Evolutionary conservation across 2,797 vertebrate species (phyloP), one percentile per base, ranked within the genome.

Genomic region (Acrossocheilus fasciatus): DNA sequence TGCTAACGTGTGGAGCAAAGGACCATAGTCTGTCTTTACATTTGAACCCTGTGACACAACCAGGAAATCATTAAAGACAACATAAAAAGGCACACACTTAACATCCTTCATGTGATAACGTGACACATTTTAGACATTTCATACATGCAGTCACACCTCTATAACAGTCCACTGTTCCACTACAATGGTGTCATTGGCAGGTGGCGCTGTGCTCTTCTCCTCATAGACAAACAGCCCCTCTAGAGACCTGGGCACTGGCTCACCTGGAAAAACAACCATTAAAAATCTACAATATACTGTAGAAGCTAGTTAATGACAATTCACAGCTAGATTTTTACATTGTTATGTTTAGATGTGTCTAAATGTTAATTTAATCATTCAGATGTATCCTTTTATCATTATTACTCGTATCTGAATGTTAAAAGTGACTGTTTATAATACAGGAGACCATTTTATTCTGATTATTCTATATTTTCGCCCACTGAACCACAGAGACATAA

Each of bases 131-230:
- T 14, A 74, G n/a, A 66, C 9, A 47, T 52, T 66, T 47, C 34
- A 57, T 72, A 47, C 9, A 66, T 6, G 34, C 34, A 23, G 59
- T 54, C 89, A 95, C 91, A 98, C 98, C 97, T 99, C 98, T 84
- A 99, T 97, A 89, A 99, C 95, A 0, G 98, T 99, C 98, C 98
- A 99, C 93, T 99, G 98, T 93, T 99, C 98, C 2, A 99, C 98
- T 17, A 99, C 97, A 64, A 99, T 98, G 85, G 98, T 97, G 94
- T 99, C 98, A 75, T 99, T 98, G 94, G 96, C 96, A 5, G 96
- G 96, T 87, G 95, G 91, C 5, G 93, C 91, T 0, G 93, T 93
- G 92, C 92, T 95, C 20, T 91, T 91, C 93, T 99, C 98, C 92
- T 99, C 98, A 0, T 98, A 99, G 87, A 99, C 96, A 90, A 99